Evolutionary conservation across 2,113 vertebrate species (phyloP).

Genomic region (Dicaeum eximium): DNA sequence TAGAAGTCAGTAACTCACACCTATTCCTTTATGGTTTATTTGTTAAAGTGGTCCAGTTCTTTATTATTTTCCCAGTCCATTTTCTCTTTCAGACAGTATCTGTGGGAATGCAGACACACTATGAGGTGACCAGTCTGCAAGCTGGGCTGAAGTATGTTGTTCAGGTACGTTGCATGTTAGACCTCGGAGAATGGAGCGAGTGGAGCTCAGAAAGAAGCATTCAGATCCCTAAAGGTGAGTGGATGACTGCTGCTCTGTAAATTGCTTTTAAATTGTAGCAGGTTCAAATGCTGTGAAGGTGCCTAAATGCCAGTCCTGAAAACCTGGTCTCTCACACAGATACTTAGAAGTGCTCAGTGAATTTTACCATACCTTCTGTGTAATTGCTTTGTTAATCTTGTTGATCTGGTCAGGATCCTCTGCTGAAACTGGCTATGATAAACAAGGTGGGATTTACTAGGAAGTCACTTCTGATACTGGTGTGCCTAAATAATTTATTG

Average conservation of each 20-base stretch:
- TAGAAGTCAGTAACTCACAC: not conserved
- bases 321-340: not conserved
- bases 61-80: not conserved
- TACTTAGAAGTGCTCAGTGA: not conserved
- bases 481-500: not conserved
- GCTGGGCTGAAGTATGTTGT: not conserved
- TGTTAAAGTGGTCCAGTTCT: not conserved
- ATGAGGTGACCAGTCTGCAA: not conserved
- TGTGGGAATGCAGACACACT: constrained; percentile 15
- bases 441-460: not conserved
- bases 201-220: constrained; percentile 13
- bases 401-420: not conserved
- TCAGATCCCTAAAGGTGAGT: constrained; percentile 2
- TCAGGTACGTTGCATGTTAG: constrained; percentile 44
- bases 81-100: constrained; percentile 42
- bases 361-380: not conserved
- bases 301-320: not conserved
- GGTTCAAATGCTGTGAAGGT: not conserved
- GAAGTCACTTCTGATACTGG: not conserved
- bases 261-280: not conserved
- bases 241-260: not conserved
- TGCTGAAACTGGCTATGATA: not conserved
- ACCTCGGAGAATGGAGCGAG: constrained; percentile 40
- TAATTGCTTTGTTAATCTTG: not conserved
- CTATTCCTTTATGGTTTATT: not conserved